Percentiles rank a stretch among this genome's conserved stretches.
phyloP scores from a whole-genome alignment of 2,113 vertebrate genomes.

The Origma solitaria region DNA sequence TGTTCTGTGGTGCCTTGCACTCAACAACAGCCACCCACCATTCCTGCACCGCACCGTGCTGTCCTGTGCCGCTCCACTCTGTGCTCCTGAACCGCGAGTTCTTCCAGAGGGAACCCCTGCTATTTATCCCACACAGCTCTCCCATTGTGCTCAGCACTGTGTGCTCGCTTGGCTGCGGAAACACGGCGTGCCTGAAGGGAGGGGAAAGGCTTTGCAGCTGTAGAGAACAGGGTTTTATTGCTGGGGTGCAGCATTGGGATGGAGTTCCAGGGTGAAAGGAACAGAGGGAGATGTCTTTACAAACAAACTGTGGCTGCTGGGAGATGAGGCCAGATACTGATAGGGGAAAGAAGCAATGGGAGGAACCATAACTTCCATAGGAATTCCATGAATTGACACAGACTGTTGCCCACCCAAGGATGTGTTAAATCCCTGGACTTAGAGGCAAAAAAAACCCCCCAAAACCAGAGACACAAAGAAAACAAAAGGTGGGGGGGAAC shows the following conservation, averaged over 20 bases:
- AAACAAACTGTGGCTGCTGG: too few relatives aligned
- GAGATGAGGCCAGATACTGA: too few relatives aligned
- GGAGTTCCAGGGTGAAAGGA: background rate
- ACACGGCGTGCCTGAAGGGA: background rate
- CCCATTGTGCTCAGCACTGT: background rate
- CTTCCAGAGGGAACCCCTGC: background rate
- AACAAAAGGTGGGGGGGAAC: too few relatives aligned
- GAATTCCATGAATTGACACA: too few relatives aligned
- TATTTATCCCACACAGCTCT: background rate
- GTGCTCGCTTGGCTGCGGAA: background rate
- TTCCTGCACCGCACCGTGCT: background rate
- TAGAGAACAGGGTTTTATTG: background rate
- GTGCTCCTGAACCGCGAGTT: background rate
- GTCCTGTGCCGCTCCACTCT: background rate
- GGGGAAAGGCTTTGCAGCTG: background rate
- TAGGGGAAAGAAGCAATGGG: too few relatives aligned
- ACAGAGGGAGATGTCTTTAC: too few relatives aligned
- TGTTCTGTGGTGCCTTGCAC: background rate
- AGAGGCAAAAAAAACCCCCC: too few relatives aligned
- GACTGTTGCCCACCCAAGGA: too few relatives aligned
- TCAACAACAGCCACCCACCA: background rate
- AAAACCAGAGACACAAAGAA: too few relatives aligned
- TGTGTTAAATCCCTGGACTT: too few relatives aligned
- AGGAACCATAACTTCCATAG: too few relatives aligned
- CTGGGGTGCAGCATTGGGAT: background rate